These are phyloP conservation scores for chimpanzee (Pan troglodytes) DNA, from an alignment of 2,113 vertebrate genomes.

Conservation along the genomic window NHGRI_mPanTro3-v2.1_pri NC_072408.2:38308501-38309000, in stretches of 20 bases:
- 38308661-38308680: background rate
- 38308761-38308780: background rate
- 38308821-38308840: background rate
- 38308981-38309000: background rate
- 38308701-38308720: background rate
- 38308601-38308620: background rate
- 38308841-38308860: conserved; percentile 15
- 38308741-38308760: too few relatives aligned
- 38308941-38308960: background rate
- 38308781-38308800: background rate
- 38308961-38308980: background rate
- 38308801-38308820: background rate
- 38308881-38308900: conserved; percentile 10
- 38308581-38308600: background rate
- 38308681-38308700: background rate
- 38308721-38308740: background rate
- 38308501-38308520: background rate
- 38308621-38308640: background rate
- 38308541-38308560: background rate
- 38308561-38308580: background rate
- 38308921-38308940: conserved; percentile 32
- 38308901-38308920: conserved; percentile 38
- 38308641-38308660: background rate
- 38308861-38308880: background rate
- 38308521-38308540: background rate